phyloP scores from a whole-genome alignment of 1,140 invertebrate species.

The Cydia strobilella region DNA sequence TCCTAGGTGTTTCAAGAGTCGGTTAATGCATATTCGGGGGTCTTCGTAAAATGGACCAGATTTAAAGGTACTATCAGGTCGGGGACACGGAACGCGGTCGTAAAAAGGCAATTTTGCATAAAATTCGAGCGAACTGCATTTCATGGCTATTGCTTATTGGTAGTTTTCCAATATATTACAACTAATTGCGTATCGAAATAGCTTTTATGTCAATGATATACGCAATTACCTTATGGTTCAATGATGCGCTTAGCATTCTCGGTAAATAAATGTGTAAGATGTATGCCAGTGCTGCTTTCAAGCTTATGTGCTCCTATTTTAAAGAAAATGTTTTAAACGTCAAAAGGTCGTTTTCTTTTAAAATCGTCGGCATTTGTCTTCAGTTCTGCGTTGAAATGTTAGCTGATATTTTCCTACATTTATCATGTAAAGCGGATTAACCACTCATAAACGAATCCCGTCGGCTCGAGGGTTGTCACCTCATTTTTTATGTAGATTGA shows the following conservation, averaged over 20 bases:
- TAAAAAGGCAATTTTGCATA: conserved; percentile 49
- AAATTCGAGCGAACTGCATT: conserved; percentile 40
- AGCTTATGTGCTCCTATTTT: not conserved
- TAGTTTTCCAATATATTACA: conserved; percentile 26
- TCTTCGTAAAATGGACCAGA: not conserved
- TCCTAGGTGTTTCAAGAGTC: not conserved
- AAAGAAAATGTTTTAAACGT: not conserved
- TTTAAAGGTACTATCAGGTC: conserved; percentile 16
- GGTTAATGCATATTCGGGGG: not conserved
- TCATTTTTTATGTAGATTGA: conserved; percentile 51
- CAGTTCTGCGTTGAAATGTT: conserved; percentile 35
- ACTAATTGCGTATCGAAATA: not conserved
- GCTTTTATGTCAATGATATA: conserved; percentile 7
- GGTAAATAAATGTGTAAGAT: too few species aligned
- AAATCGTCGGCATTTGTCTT: not conserved
- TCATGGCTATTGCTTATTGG: conserved; percentile 27
- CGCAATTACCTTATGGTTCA: conserved; percentile 2
- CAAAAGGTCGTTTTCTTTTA: not conserved
- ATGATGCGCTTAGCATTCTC: not conserved
- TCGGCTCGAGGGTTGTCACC: conserved; percentile 39
- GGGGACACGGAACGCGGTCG: conserved; percentile 34
- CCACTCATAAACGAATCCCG: conserved; percentile 40
- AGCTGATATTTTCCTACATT: conserved; percentile 42
- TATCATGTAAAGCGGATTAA: conserved; percentile 52
- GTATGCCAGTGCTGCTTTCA: too few species aligned